Evolutionary conservation across 2,113 vertebrate species (phyloP).

Genomic region (Coracopsis vasa): DNA sequence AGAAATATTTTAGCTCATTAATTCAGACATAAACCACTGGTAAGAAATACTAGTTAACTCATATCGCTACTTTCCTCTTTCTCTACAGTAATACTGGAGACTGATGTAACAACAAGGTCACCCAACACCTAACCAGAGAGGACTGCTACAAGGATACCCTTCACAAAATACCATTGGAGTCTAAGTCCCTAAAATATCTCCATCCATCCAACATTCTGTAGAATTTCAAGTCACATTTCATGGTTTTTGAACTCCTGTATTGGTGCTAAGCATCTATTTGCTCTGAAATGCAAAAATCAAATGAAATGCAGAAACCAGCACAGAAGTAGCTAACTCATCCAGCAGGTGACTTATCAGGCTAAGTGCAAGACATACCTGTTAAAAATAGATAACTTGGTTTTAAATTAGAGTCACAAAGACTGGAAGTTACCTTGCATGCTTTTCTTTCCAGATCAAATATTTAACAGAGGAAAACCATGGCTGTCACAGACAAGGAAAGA

Average conservation of each 20-base stretch:
- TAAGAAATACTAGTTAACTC: not conserved
- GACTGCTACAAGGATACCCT: not conserved
- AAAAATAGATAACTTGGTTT: conserved; percentile 62
- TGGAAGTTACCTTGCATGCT: conserved; percentile 30
- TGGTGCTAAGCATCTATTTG: not conserved
- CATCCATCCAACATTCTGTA: not conserved
- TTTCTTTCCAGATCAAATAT: conserved; percentile 73
- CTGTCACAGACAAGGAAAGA: conserved; percentile 45
- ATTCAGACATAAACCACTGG: not conserved
- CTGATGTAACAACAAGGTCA: not conserved
- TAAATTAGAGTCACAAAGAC: conserved; percentile 38
- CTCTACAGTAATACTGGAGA: not conserved
- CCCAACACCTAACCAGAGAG: not conserved
- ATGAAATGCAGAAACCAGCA: not conserved
- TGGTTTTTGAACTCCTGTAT: not conserved
- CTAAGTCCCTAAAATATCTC: not conserved
- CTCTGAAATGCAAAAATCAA: not conserved
- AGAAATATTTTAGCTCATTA: not conserved
- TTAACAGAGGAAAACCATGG: conserved; percentile 59
- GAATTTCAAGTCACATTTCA: not conserved
- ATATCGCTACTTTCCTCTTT: not conserved
- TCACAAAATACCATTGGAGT: not conserved
- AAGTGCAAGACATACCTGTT: conserved; percentile 36
- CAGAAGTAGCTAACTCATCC: not conserved
- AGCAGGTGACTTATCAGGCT: not conserved